Conservation (phyloP, 35 echinoderm and acorn worm species). For the Diadema setosum region DNA sequence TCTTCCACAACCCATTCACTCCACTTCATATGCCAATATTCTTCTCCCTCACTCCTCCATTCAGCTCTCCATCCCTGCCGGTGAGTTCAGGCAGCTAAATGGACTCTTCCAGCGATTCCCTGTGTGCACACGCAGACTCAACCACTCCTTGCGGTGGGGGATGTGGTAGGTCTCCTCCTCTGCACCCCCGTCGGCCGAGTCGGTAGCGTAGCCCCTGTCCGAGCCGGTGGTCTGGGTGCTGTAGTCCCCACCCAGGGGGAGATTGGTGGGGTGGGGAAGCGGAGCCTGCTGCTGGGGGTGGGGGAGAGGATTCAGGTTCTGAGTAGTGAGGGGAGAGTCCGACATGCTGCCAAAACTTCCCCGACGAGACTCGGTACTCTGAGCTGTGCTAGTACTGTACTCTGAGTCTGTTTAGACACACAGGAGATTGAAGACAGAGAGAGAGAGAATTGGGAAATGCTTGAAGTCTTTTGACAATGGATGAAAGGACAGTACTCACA, state of each 20-base stretch:
- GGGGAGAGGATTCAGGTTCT: neutral
- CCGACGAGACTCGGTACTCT: slow-evolving; percentile 43
- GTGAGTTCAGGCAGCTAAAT: slow-evolving; percentile 68
- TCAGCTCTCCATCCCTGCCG: neutral
- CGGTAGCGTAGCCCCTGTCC: neutral
- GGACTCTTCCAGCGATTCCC: slow-evolving; percentile 64
- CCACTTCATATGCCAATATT: too few species aligned
- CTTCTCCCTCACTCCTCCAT: neutral
- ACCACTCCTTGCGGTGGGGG: slow-evolving; percentile 79
- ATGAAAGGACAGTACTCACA: too few species aligned
- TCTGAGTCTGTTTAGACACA: slow-evolving; percentile 58
- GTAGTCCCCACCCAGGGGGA: neutral
- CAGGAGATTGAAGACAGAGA: too few species aligned
- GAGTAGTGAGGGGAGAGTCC: slow-evolving; percentile 2
- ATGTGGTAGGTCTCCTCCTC: slow-evolving; percentile 71
- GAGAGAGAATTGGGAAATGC: too few species aligned
- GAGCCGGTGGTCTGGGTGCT: neutral
- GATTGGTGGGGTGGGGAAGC: neutral
- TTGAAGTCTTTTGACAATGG: too few species aligned
- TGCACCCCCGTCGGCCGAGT: neutral
- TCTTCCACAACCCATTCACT: too few species aligned
- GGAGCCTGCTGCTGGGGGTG: neutral
- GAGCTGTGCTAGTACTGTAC: slow-evolving; percentile 70
- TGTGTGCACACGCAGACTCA: slow-evolving; percentile 76
- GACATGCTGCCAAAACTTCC: slow-evolving; percentile 46